phyloP scores from a whole-genome alignment of 2,888 invertebrate species.

The Eupithecia insigniata region DNA sequence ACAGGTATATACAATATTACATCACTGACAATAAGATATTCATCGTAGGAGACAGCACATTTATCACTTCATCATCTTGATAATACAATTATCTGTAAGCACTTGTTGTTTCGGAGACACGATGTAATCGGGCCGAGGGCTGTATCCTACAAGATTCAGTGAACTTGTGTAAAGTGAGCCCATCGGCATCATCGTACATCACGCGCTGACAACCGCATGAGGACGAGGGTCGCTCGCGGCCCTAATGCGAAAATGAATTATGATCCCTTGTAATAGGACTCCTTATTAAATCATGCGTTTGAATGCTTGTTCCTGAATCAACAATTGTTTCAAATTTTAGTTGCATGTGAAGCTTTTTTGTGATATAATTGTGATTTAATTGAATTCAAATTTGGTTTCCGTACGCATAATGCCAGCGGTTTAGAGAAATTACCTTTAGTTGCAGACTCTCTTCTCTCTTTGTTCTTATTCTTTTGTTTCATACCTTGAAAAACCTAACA shows the following conservation, averaged over 20 bases:
- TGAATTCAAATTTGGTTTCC: conserved; percentile 6
- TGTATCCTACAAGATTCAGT: neutral
- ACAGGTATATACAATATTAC: too few relatives aligned
- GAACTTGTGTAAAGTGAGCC: neutral
- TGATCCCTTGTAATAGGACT: conserved; percentile 61
- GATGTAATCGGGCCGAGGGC: neutral
- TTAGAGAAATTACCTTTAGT: neutral
- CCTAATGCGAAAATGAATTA: conserved; percentile 69
- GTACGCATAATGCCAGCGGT: neutral
- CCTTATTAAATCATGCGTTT: conserved; percentile 63
- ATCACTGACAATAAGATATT: neutral
- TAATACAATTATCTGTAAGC: neutral
- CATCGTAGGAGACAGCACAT: neutral
- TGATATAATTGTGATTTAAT: neutral
- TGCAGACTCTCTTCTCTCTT: neutral
- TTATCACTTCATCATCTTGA: neutral
- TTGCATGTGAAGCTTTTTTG: neutral
- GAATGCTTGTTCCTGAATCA: conserved; percentile 35
- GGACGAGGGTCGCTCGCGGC: conserved; percentile 40
- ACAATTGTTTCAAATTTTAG: conserved; percentile 39
- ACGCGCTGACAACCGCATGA: conserved; percentile 45
- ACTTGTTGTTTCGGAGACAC: neutral
- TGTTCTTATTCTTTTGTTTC: neutral
- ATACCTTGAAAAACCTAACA: too few relatives aligned
- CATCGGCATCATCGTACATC: conserved; percentile 27